Evolutionary conservation across 2,113 vertebrate species (phyloP).

Genomic region (Corythornis vintsioides): DNA sequence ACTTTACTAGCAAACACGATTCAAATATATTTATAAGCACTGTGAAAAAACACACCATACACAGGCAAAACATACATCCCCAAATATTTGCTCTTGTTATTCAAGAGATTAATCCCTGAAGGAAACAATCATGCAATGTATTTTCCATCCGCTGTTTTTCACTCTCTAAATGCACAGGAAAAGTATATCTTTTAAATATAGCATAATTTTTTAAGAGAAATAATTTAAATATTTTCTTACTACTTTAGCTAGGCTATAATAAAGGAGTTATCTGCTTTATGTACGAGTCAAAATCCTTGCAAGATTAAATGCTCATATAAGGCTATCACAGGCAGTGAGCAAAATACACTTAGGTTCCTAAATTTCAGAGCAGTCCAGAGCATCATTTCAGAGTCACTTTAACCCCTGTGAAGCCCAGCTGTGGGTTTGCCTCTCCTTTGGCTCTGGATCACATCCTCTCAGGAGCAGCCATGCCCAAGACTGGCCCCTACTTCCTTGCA

Average conservation of each 20-base stretch:
- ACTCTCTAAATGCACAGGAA: background rate
- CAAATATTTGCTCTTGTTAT: background rate
- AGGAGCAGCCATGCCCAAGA: background rate
- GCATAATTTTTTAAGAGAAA: background rate
- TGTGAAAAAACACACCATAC: background rate
- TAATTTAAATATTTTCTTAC: background rate
- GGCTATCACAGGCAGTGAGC: background rate
- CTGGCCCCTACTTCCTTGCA: rapidly evolving
- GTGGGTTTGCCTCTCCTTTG: background rate
- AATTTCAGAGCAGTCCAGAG: background rate
- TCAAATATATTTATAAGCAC: background rate
- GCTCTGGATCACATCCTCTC: background rate
- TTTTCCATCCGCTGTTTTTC: background rate
- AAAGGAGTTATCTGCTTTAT: background rate
- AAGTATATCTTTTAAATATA: background rate
- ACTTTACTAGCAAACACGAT: background rate
- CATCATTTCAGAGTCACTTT: background rate
- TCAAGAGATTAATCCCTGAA: background rate
- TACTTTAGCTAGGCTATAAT: background rate
- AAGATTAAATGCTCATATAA: background rate
- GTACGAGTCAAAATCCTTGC: background rate
- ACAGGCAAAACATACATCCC: background rate
- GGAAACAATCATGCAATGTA: background rate
- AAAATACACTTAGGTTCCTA: background rate
- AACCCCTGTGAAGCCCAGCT: background rate